Conservation (phyloP, 2,797 vertebrate genomes). For the Lophotriccus pileatus region DNA sequence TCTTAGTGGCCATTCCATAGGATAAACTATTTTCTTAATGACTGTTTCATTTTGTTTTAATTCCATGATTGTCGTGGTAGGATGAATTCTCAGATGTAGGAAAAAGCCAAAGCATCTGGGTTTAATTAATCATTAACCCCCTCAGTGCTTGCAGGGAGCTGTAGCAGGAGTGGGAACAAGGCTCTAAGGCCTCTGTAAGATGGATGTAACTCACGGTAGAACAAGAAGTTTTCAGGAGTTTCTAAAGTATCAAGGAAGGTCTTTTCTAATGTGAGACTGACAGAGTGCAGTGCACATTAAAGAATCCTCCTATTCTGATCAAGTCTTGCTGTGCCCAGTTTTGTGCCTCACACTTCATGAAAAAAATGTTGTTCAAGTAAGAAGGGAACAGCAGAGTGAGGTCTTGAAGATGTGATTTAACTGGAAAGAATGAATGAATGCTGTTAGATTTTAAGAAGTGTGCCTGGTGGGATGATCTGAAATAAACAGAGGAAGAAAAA, state of each 20-base stretch:
- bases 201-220: background rate
- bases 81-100: background rate
- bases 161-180: background rate
- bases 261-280: background rate
- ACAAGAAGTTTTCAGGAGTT: background rate
- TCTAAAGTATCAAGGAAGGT: background rate
- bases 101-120: background rate
- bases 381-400: background rate
- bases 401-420: background rate
- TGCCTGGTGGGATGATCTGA: background rate
- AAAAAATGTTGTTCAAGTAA: background rate
- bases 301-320: background rate
- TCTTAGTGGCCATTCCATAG: background rate
- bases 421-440: background rate
- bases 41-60: conserved; percentile 2
- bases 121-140: background rate
- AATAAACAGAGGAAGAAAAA: background rate
- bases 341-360: background rate
- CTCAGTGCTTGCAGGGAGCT: background rate
- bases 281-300: background rate
- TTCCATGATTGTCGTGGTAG: background rate
- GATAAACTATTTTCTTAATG: background rate
- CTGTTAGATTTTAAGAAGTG: background rate
- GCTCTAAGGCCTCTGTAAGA: background rate
- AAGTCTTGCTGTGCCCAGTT: background rate